Evolutionary conservation across 2,888 invertebrate species (phyloP), one percentile per base, ranked within the genome.

Genomic region (Xanthorhoe spadicearia): DNA sequence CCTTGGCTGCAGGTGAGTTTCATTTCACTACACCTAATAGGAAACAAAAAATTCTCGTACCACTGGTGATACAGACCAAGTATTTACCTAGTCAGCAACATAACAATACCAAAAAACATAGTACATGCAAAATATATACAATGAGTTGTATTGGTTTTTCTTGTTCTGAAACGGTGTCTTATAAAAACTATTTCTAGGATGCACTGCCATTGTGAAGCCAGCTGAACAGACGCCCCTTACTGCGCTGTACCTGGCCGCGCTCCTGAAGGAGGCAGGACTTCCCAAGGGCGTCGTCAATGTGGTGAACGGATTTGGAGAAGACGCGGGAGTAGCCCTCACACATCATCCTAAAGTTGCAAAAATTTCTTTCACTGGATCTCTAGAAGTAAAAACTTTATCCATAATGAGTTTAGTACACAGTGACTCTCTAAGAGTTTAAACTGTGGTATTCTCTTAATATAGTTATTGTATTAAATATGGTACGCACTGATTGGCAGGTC

Each of bases 221-320:
- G 98, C 99, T 0, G 98, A 99, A 84, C 98, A 98, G 87, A 99
- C 98, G 0, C 97, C 98, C 0, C 89, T 99, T 53, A 97, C 98
- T 0, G 98, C 98, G 0, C 90, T 98, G 17, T 97, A 96, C 75
- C 88, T 98, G 2, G 98, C 97, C 0, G 95, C 97, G 62, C 89
- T 99, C 61, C 86, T 94, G 17, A 96, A 94, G 74, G 97, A 98
- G 91, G 98, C 98, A 49, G 98, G 98, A 1, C 95, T 98, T 72
- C 98, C 98, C 0, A 94, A 96, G 17, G 98, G 98, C 5, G 98
- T 99, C 0, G 85, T 99, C 0, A 98, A 98, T 83, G 94, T 99
- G 13, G 94, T 99, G 1, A 97, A 97, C 17, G 99, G 98, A 0
- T 97, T 94, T 82, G 98, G 97, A 0, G 95, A 95, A 49, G 84